Percentiles rank a stretch among this genome's conserved stretches.
Conservation (phyloP, 2,888 invertebrate genomes). For the Heliothis peltigera region DNA sequence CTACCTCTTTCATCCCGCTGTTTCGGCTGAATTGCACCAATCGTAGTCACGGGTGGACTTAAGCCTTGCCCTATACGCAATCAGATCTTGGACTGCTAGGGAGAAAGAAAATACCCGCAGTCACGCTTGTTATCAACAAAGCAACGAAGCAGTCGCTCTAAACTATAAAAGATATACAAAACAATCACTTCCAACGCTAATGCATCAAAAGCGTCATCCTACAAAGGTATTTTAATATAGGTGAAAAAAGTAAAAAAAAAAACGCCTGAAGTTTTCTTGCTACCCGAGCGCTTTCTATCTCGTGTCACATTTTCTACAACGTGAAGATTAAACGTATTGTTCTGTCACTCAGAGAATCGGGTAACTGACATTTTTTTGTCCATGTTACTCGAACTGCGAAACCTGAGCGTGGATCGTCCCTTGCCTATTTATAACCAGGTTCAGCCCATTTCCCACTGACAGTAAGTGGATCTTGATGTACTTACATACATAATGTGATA, state of each 20-base stretch:
- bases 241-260: constrained; percentile 53
- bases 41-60: too few species aligned
- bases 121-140: too few species aligned
- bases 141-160: neutral
- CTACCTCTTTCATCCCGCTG: too few species aligned
- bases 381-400: constrained; percentile 77
- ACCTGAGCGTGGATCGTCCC: constrained; percentile 76
- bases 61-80: too few species aligned
- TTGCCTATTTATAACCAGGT: constrained; percentile 81
- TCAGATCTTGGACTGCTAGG: neutral
- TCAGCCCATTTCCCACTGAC: constrained; percentile 77
- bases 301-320: constrained; percentile 76
- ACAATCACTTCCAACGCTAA: constrained; percentile 29
- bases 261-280: constrained; percentile 63
- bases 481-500: constrained; percentile 65
- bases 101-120: neutral
- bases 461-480: constrained; percentile 78
- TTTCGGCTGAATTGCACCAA: too few species aligned
- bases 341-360: constrained; percentile 83
- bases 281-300: constrained; percentile 66
- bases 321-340: constrained; percentile 86
- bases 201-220: constrained; percentile 39
- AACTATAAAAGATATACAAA: constrained; percentile 10
- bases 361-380: constrained; percentile 83
- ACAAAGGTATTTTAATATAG: constrained; percentile 56